phyloP scores from a whole-genome alignment of 2,888 invertebrate species.

The Caenorhabditis sp. region DNA sequence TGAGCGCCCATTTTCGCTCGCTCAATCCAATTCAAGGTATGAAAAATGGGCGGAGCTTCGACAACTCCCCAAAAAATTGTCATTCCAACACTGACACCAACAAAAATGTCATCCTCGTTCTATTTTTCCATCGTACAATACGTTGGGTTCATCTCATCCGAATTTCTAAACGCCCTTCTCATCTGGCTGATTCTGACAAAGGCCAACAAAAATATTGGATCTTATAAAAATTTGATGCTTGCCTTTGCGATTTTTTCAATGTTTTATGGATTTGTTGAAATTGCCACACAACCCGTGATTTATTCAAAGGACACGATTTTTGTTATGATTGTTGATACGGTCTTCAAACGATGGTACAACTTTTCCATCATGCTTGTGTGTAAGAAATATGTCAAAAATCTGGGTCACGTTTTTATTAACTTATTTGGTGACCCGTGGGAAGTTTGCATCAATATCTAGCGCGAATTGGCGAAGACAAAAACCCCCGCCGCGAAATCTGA shows the following conservation, averaged over 20 bases:
- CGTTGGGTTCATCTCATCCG: background rate
- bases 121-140: background rate
- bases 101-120: too few relatives aligned
- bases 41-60: too few relatives aligned
- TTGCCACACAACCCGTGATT: background rate
- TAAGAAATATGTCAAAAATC: background rate
- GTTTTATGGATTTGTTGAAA: background rate
- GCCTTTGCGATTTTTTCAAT: constrained; percentile 3
- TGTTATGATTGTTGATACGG: background rate
- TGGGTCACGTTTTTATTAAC: too few relatives aligned
- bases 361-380: background rate
- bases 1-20: too few relatives aligned
- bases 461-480: too few relatives aligned
- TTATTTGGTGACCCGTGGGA: too few relatives aligned
- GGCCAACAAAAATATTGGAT: background rate
- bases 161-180: background rate
- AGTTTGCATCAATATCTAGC: too few relatives aligned
- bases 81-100: too few relatives aligned
- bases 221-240: constrained; percentile 2
- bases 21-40: too few relatives aligned
- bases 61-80: too few relatives aligned
- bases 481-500: too few relatives aligned
- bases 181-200: background rate
- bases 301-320: background rate
- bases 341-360: background rate